Percentiles rank a stretch among this genome's conserved stretches.
Conservation (phyloP, 2,113 vertebrate genomes). For the Puma concolor region DNA sequence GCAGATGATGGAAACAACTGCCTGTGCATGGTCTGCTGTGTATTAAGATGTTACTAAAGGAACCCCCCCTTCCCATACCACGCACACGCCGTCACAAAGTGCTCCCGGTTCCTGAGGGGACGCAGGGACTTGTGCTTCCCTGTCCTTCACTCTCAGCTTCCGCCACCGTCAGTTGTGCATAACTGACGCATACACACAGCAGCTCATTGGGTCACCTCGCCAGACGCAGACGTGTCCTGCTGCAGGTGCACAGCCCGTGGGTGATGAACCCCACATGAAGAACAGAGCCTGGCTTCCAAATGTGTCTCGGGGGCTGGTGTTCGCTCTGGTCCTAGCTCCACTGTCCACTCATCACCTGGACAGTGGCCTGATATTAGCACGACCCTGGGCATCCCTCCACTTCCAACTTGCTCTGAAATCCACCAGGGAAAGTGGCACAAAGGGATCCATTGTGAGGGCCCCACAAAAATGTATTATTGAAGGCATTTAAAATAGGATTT, state of each 20-base stretch:
- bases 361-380: background rate
- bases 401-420: background rate
- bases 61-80: background rate
- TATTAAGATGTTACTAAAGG: background rate
- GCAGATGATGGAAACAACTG: rapidly evolving
- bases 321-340: background rate
- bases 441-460: background rate
- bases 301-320: background rate
- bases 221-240: background rate
- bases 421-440: background rate
- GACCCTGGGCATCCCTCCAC: background rate
- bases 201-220: background rate
- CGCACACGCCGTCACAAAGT: background rate
- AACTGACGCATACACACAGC: background rate
- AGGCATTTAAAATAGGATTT: background rate
- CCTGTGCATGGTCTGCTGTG: no score
- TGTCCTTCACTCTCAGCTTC: background rate
- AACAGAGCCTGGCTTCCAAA: background rate
- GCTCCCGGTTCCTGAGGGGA: background rate
- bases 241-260: background rate
- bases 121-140: background rate
- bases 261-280: rapidly evolving
- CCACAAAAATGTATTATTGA: background rate
- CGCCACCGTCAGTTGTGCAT: background rate
- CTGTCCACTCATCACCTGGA: background rate